Conservation (phyloP, 2,888 invertebrate species). For the Metopia argyrocephala region DNA sequence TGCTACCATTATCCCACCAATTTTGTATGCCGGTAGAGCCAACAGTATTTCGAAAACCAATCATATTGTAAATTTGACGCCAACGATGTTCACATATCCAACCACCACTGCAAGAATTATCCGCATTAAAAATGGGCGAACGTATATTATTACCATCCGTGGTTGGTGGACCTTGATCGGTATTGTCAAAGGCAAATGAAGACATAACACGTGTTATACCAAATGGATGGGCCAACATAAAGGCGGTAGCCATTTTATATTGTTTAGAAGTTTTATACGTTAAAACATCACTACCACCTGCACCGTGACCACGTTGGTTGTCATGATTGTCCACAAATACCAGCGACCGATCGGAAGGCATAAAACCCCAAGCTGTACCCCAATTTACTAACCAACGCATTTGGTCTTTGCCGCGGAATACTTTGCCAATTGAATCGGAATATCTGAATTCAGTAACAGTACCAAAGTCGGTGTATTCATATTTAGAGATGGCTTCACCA, state of each 20-base stretch:
- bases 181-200: constrained; percentile 85
- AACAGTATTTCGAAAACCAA: constrained; percentile 85
- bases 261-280: constrained; percentile 84
- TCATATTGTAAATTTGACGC: constrained; percentile 90
- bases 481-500: constrained; percentile 78
- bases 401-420: constrained; percentile 82
- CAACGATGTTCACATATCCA: constrained; percentile 93
- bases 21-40: constrained; percentile 80
- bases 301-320: constrained; percentile 89
- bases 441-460: constrained; percentile 87
- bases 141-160: constrained; percentile 82
- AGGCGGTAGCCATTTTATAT: constrained; percentile 90
- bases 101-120: constrained; percentile 82
- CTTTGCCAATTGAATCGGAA: constrained; percentile 79
- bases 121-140: constrained; percentile 83
- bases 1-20: constrained; percentile 91
- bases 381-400: constrained; percentile 83
- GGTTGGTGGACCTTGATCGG: constrained; percentile 84
- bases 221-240: constrained; percentile 93
- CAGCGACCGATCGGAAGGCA: constrained; percentile 82
- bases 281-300: constrained; percentile 81
- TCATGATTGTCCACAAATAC: constrained; percentile 96
- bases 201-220: constrained; percentile 91
- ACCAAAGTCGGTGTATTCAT: constrained; percentile 80
- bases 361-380: constrained; percentile 84